Evolutionary conservation across 2,113 vertebrate genomes (phyloP), one percentile per base, ranked within the genome.

Genomic region (Brachyhypopomus gauderio): DNA sequence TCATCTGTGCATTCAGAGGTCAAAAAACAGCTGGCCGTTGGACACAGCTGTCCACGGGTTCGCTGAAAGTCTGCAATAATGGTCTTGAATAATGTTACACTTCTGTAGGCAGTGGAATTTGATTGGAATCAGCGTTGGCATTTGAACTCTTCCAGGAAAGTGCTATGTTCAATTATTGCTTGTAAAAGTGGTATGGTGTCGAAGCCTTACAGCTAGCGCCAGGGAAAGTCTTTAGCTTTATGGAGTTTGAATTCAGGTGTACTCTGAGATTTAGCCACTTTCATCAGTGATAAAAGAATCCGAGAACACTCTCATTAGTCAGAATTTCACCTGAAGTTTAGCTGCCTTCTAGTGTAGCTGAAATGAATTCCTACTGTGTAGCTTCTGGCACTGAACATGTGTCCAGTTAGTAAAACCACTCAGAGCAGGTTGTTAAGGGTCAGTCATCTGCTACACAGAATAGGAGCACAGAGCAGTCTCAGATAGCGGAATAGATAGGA

Each of bases 291-390:
- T 30, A 34, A 72, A 48, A 11, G 36, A 62, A 60, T 16, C 52
- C 25, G 20, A 70, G 27, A 7, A 25, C 19, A 25, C 55, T 48
- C 23, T 79, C 71, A 72, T 79, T 72, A 79, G 56, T 22, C 56
- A n/a, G 77, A 79, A 56, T 30, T 72, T 72, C 38, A 62, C 78
- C 69, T 72, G 67, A 38, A 25, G 30, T 60, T 71, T 62, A 72
- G 9, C 12, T 52, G 34, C 25, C 38, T 48, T 27, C 69, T 79
- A 58, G 30, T 30, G 30, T n/a, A 48, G 69, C 36, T 48, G 36
- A 45, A 79, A 72, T 72, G 45, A 72, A 62, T 60, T 45, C 66
- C 36, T 48, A 41, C 23, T 48, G 67, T 19, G 23, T 34, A 70
- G 55, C 23, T 55, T 58, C 69, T 7, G 58, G 34, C 30, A 25